Base-by-base conservation (phyloP, 1,140 invertebrate species). In the Temnothorax longispinosus region DNA sequence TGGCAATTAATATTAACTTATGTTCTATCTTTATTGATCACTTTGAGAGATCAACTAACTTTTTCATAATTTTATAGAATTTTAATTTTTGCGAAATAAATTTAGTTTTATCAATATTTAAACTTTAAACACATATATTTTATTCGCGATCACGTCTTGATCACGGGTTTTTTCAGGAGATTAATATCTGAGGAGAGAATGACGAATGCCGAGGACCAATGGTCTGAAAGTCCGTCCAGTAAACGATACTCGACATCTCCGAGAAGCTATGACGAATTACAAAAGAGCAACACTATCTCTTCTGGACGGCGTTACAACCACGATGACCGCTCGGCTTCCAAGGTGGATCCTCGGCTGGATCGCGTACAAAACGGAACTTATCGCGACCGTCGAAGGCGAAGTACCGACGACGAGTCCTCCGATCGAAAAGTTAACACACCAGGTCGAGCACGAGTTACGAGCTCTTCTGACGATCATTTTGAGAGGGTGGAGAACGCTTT, bases 111-210 rank as follows among this genome's bases (percentile, higher is more conserved):
- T 62, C 2, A 44, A 38, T 80, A 41, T 41, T 80, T 35, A 52
- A 65, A 21, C 11, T 27, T 27, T 27, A 27, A 27, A 27, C 27
- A 27, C 27, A 27, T n/a, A 58, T 21, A 71, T 62, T 44, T 47
- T 38, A 41, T 76, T 21, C 3, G 13, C n/a, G 10, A 52, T 32
- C n/a, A 62, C 3, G 54, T 41, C 2, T 44, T 15, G 38, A 32
- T 13, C 6, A 21, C 58, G 38, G 32, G 50, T 47, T 84, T 67
- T 88, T 91, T 4, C 50, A 95, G 94, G 11, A 88, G 90, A 8
- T 91, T 94, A 92, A 92, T 92, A 84, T 95, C 94, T 0, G 94
- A 95, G 21, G 94, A 95, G 18, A 88, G 92, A 76, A 89, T 95
- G 35, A 92, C 87, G 38, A 91, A 90, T 54, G 35, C 90, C 1